Conservation (phyloP, 1,140 invertebrate species). For the Drosophila ambigua region DNA sequence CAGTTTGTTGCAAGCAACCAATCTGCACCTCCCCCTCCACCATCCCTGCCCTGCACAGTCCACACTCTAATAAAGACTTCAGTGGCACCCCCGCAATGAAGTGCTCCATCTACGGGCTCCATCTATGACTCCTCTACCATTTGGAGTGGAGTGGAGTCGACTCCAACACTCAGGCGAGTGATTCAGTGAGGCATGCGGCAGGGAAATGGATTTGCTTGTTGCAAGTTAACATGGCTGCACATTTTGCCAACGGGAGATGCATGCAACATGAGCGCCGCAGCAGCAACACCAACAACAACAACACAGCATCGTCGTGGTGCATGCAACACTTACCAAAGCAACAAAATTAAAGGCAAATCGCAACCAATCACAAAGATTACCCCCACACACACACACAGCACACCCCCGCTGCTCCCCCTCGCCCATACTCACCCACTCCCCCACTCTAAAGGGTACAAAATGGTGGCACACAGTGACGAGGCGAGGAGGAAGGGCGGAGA, state of each 20-base stretch:
- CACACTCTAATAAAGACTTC: conserved; percentile 70
- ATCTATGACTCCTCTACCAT: too few species aligned
- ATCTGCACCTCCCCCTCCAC: conserved; percentile 2
- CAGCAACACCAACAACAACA: conserved; percentile 23
- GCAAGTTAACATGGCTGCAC: conserved; percentile 66
- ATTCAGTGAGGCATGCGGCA: conserved; percentile 37
- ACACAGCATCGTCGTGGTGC: conserved; percentile 53
- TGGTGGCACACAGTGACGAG: conserved; percentile 3
- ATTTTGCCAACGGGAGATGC: conserved; percentile 76
- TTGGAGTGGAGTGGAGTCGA: not conserved
- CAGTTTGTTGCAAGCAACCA: conserved; percentile 44
- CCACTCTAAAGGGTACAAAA: conserved; percentile 48
- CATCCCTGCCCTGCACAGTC: too few species aligned
- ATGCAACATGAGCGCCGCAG: conserved; percentile 34
- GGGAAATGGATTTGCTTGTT: conserved; percentile 52
- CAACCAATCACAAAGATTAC: conserved; percentile 82
- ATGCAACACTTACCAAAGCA: conserved; percentile 73
- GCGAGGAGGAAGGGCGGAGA: not conserved
- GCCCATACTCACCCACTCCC: conserved; percentile 15
- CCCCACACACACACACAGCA: conserved; percentile 48
- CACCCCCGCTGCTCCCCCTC: too few species aligned
- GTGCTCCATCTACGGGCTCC: conserved; percentile 25
- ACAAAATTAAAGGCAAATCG: conserved; percentile 81
- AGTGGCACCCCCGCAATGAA: conserved; percentile 69
- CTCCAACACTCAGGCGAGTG: conserved; percentile 7